Percentiles rank a stretch among this genome's conserved stretches.
phyloP scores from a whole-genome alignment of 2,113 vertebrate genomes.

The Semnopithecus entellus region DNA sequence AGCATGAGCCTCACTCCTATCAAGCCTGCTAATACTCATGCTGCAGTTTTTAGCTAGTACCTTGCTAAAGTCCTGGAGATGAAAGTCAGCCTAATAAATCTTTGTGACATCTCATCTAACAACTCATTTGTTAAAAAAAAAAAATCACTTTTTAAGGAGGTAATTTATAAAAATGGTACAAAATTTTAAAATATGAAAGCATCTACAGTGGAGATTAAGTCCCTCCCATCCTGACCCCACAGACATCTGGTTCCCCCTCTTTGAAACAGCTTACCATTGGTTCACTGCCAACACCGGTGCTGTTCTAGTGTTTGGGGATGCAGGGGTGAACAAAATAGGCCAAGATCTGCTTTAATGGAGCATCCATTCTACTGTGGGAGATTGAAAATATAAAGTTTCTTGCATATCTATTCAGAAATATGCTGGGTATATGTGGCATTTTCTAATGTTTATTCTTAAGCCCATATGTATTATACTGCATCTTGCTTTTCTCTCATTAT shows the following conservation, averaged over 20 bases:
- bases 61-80: neutral
- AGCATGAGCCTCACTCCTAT: neutral
- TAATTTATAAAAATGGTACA: neutral
- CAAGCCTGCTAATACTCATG: neutral
- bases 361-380: neutral
- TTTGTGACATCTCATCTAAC: neutral
- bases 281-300: neutral
- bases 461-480: neutral
- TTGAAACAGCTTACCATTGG: neutral
- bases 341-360: neutral
- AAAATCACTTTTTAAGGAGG: neutral
- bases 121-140: neutral
- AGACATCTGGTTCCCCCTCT: neutral
- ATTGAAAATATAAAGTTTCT: neutral
- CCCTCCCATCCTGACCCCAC: neutral
- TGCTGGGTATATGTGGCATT: neutral
- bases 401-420: slow-evolving; percentile 19
- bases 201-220: neutral
- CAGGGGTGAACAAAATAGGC: neutral
- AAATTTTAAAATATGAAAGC: neutral
- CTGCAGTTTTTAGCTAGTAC: neutral
- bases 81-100: neutral
- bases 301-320: neutral
- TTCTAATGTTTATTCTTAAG: slow-evolving; percentile 12
- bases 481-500: neutral